Base-by-base conservation (phyloP, 1,140 invertebrate species). In the Atta texana region DNA sequence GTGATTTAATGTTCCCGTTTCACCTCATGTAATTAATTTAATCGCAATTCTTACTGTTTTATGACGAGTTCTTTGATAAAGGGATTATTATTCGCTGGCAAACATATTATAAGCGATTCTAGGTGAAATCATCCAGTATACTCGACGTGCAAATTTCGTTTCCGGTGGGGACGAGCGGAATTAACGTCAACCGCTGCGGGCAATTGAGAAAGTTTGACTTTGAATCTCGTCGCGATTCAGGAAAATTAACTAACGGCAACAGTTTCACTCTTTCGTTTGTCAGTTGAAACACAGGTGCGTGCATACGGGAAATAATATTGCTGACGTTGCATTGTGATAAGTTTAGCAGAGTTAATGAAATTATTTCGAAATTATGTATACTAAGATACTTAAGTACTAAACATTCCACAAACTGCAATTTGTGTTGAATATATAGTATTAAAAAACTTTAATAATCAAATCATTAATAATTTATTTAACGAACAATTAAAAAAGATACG, bases 121-220 rank as follows among this genome's bases (percentile, higher is more conserved):
- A 39, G 44, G 68, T 71, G 87, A 86, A 89, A 71, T 89, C 75
- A 87, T 82, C 63, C 59, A 76, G 74, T 75, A 81, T 64, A 80
- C 59, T 57, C 49, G 69, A 57, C 61, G 74, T 74, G 87, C 28
- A 69, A 89, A 89, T 88, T 88, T 86, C 34, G 63, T 81, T 39
- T 51, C 14, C 31, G 49, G 28, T 21, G 74, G 44, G 77, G 63
- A 89, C 49, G 88, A 89, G 69, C 63, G 68, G 82, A 80, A 89
- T 89, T 89, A 89, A 89, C 84, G 72, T 59, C 57, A 89, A 89
- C 76, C 44, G 84, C 88, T 66, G 10, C 39, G 71, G 55, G 87
- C 88, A 77, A 89, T 89, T 61, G 87, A 44, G 88, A 87, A 89
- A 89, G 87, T 89, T 89, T 88, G 87, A 88, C 68, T 88, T 88